Conservation (phyloP, 1,140 invertebrate species). For the Bradysia coprophila region DNA sequence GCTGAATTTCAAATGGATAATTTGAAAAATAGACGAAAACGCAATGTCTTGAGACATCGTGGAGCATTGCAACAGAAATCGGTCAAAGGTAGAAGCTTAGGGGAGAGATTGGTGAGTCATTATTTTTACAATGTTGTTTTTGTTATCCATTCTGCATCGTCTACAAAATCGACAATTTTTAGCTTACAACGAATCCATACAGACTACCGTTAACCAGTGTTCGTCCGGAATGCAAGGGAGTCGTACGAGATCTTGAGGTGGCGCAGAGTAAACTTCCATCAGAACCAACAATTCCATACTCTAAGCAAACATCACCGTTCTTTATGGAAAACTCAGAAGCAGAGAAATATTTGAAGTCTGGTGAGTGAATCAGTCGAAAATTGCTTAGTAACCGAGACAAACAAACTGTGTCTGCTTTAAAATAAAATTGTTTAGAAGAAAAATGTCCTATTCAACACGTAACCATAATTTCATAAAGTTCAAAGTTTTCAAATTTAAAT, state of each 20-base stretch:
- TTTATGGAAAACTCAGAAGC: too few species aligned
- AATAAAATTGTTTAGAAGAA: too few species aligned
- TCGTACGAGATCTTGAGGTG: slow-evolving; percentile 33
- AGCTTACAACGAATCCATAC: slow-evolving; percentile 41
- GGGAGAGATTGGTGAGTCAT: slow-evolving; percentile 36
- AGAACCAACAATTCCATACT: slow-evolving; percentile 24
- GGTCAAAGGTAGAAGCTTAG: slow-evolving; percentile 30
- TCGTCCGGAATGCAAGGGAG: slow-evolving; percentile 37
- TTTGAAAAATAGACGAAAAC: slow-evolving; percentile 28
- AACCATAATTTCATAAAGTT: slow-evolving; percentile 1
- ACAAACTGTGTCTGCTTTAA: too few species aligned
- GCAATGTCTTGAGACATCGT: slow-evolving; percentile 31
- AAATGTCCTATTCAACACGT: slow-evolving; percentile 4
- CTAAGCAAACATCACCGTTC: slow-evolving; percentile 27
- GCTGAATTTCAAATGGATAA: slow-evolving; percentile 43
- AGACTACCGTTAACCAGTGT: slow-evolving; percentile 42
- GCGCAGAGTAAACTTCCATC: slow-evolving; percentile 32
- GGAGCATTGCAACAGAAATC: slow-evolving; percentile 31
- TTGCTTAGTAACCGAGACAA: too few species aligned
- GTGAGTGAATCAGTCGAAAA: too few species aligned
- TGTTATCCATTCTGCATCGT: neutral
- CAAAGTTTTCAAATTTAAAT: slow-evolving; percentile 2
- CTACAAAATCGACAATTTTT: slow-evolving; percentile 1
- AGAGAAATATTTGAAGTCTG: too few species aligned
- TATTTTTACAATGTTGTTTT: too few species aligned